These are phyloP conservation scores for Emydoidea blandingii DNA, from an alignment of 2,797 vertebrate genomes.

Conservation along the genomic window DNA sequence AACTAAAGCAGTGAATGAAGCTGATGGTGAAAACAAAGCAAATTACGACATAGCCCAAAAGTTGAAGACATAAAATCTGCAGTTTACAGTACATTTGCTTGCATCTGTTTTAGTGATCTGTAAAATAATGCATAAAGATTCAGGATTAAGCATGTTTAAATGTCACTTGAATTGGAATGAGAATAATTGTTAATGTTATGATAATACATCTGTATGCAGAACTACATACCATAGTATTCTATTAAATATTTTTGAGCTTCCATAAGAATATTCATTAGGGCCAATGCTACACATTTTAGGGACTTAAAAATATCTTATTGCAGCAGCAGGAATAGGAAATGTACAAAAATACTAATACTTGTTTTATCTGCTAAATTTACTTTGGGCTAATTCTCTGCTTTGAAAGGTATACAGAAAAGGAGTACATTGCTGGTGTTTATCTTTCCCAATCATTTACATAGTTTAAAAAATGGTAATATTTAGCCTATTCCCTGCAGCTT, in stretches of 20 bases:
- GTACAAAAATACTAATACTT: conserved; percentile 75
- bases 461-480: background rate
- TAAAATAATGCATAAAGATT: conserved; percentile 65
- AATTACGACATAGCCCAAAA: conserved; percentile 3
- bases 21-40: background rate
- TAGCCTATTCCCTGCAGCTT: background rate
- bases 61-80: conserved; percentile 47
- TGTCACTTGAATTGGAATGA: conserved; percentile 32
- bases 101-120: conserved; percentile 37
- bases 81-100: conserved; percentile 54
- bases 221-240: background rate
- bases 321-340: conserved; percentile 67
- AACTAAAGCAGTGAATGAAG: background rate
- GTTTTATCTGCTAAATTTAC: conserved; percentile 76
- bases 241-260: conserved; percentile 30
- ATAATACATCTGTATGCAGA: conserved; percentile 7
- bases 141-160: conserved; percentile 62
- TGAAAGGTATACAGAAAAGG: conserved; percentile 65
- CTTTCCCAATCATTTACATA: conserved; percentile 47
- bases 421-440: conserved; percentile 37
- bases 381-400: conserved; percentile 76
- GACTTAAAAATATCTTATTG: conserved; percentile 38
- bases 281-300: conserved; percentile 19
- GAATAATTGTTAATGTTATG: conserved; percentile 24
- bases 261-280: conserved; percentile 10